Conservation (phyloP, 2,797 vertebrate species). For the Neopelma chrysocephalum region DNA sequence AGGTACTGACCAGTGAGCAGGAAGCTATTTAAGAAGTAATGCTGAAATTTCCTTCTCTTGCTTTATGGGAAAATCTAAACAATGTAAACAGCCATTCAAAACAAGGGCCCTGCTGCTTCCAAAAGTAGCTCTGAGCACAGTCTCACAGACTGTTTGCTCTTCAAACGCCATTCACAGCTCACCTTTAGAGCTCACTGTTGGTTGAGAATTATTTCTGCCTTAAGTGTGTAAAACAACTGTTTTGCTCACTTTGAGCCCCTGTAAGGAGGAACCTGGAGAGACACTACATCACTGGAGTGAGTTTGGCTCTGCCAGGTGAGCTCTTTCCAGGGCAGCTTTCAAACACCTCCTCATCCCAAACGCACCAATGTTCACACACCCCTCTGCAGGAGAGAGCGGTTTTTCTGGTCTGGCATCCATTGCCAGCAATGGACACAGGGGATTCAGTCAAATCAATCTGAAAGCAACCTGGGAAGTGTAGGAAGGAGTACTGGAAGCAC, state of each 20-base stretch:
- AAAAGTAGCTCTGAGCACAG: neutral
- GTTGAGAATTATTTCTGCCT: neutral
- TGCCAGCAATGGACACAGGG: neutral
- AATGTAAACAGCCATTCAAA: neutral
- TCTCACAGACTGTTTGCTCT: neutral
- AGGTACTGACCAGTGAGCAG: neutral
- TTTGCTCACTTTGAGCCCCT: neutral
- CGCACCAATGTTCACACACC: neutral
- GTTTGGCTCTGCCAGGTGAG: neutral
- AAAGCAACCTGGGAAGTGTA: neutral
- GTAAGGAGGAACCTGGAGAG: neutral
- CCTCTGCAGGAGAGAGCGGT: neutral
- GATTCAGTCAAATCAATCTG: neutral
- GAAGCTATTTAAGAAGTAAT: neutral
- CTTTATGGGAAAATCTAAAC: neutral
- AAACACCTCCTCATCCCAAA: neutral
- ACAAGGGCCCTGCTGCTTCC: neutral
- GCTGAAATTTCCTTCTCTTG: neutral
- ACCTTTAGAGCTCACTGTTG: neutral
- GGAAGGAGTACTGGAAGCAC: slow-evolving; percentile 29
- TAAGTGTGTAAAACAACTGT: neutral
- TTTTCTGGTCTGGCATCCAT: neutral
- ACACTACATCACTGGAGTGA: fast-evolving
- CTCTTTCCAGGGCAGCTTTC: neutral
- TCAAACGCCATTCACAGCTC: neutral